phyloP scores from a whole-genome alignment of 2,888 invertebrate genomes.

The Oscheius sp. region DNA sequence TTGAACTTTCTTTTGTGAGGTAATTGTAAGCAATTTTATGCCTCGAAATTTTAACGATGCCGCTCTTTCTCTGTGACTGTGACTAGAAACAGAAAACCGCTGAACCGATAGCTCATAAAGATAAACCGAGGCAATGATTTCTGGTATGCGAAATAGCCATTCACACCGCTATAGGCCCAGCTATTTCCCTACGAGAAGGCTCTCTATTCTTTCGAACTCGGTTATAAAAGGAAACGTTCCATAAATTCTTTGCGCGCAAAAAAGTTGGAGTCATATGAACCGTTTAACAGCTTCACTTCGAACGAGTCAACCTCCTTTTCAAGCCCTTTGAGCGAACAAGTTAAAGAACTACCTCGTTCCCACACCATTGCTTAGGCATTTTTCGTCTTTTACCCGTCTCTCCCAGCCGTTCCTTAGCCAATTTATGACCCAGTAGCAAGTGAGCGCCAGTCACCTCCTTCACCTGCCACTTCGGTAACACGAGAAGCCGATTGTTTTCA shows the following conservation, averaged over 20 bases:
- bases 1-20: neutral
- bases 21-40: constrained; percentile 11
- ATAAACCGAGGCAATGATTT: neutral
- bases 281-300: constrained; percentile 3
- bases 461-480: neutral
- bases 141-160: too few relatives aligned
- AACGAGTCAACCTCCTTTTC: neutral
- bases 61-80: neutral
- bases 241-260: constrained; percentile 26
- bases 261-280: neutral
- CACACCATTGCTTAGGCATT: constrained; percentile 2
- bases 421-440: constrained; percentile 14
- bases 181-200: too few relatives aligned
- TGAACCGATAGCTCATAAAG: constrained; percentile 9
- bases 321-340: neutral
- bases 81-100: neutral
- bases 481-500: constrained; percentile 13
- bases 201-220: constrained; percentile 9
- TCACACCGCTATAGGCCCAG: neutral
- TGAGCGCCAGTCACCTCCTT: neutral
- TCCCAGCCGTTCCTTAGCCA: constrained; percentile 15
- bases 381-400: neutral
- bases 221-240: constrained; percentile 10
- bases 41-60: constrained; percentile 15
- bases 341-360: constrained; percentile 3